These are phyloP conservation scores for Phalacrocorax carbo DNA, from an alignment of 2,113 vertebrate genomes.

Conservation along the genomic window DNA sequence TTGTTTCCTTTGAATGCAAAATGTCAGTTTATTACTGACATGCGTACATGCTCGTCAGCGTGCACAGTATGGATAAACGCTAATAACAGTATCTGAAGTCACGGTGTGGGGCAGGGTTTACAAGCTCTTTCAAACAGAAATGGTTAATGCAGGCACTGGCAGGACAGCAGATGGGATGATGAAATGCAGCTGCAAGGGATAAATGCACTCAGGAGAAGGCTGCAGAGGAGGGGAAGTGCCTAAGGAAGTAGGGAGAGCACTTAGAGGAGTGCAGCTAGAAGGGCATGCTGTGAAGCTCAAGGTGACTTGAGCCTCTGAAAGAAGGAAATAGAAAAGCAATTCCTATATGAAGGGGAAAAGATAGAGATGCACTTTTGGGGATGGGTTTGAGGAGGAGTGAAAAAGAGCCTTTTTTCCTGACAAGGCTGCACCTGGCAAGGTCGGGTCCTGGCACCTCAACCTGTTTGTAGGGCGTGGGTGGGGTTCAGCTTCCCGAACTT, in stretches of 20 bases:
- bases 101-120: not conserved
- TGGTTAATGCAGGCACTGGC: not conserved
- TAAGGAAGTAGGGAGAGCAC: slow-evolving; percentile 5
- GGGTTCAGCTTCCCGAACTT: not conserved
- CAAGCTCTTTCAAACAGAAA: not conserved
- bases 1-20: not conserved
- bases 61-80: not conserved
- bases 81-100: not conserved
- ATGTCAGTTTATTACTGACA: not conserved
- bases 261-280: not conserved
- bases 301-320: not conserved
- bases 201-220: slow-evolving; percentile 25
- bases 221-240: not conserved
- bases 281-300: slow-evolving; percentile 17
- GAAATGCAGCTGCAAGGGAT: slow-evolving; percentile 59
- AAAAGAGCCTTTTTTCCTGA: not conserved
- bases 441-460: not conserved
- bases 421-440: not conserved
- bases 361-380: not conserved
- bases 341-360: not conserved
- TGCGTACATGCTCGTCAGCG: not conserved
- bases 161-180: slow-evolving; percentile 53
- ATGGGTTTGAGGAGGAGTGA: not conserved
- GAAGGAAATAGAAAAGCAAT: not conserved
- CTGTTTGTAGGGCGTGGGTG: not conserved